Base-by-base conservation (phyloP, 2,888 invertebrate genomes). In the Amiota communis region DNA sequence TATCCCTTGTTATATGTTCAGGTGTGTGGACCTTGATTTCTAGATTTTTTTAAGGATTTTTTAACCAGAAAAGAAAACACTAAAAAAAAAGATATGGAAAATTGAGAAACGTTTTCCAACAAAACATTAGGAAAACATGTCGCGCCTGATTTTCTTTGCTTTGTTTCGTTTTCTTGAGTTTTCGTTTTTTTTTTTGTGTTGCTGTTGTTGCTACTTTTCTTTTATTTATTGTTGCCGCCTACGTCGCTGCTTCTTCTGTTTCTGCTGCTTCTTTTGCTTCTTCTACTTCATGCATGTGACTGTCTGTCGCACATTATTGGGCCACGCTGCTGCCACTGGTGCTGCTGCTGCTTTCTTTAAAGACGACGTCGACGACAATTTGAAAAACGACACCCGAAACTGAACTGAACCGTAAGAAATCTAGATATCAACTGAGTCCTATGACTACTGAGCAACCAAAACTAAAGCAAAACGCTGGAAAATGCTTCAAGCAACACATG, bases 1-100 rank as follows among this genome's bases (percentile, higher is more conserved):
- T 73, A 17, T 75, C 71, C 17, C 82, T 81, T 74, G 75, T 75
- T 75, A 68, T 20, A 59, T 48, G 36, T 36, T 12, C 63, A 61
- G 20, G 15, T 47, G 83, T 83, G 82, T 84, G 80, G 75, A 80
- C 79, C 85, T 83, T 83, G 81, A 77, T 80, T 83, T 81, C 81
- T 84, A 36, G 36, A 4, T 36, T 36, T 2, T 36, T 36, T 6
- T 6, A 1, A 1, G n/a, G n/a, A n/a, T 23, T 23, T 23, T 23
- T 23, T 23, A 36, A 2, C 2, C 2, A 36, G 6, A 36, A 6
- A 36, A 36, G 8, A 36, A 36, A 36, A 36, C 3, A 36, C 8
- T 6, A 36, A 36, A 36, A 36, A 36, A 36, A 23, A 64, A 64
- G 47, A 65, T 10, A 47, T 17, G 61, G 10, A 13, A 61, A 13